Conservation (phyloP, 2,797 vertebrate species). For the Chaetodon trifasciatus region DNA sequence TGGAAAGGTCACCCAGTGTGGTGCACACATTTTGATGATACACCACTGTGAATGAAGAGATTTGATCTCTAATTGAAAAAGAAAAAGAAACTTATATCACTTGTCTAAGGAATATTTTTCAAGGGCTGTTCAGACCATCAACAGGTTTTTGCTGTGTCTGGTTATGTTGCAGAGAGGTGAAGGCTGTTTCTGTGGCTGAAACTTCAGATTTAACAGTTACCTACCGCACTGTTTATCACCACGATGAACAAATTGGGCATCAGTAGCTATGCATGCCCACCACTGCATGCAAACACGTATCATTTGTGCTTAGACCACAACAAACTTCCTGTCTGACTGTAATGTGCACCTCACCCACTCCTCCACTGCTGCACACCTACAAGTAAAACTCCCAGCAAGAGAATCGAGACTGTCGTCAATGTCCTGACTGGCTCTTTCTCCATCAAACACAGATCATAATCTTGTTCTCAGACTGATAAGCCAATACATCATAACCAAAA, state of each 20-base stretch:
- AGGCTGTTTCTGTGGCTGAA: not conserved
- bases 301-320: conserved; percentile 4
- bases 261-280: too few relatives aligned
- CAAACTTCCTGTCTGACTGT: not conserved
- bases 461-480: not conserved
- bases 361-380: not conserved
- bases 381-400: too few relatives aligned
- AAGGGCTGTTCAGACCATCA: not conserved
- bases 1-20: too few relatives aligned
- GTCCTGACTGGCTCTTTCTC: not conserved
- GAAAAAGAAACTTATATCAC: too few relatives aligned
- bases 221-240: not conserved
- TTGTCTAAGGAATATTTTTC: not conserved
- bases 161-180: not conserved
- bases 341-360: not conserved
- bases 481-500: not conserved
- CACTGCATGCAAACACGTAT: not conserved
- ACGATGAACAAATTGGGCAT: not conserved
- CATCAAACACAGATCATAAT: not conserved
- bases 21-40: too few relatives aligned
- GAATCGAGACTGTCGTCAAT: not conserved
- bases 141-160: not conserved
- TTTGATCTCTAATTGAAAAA: too few relatives aligned
- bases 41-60: not conserved
- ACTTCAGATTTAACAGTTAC: not conserved